Base-by-base conservation (phyloP, 2,888 invertebrate genomes). In the Himalopsyche tibetana region DNA sequence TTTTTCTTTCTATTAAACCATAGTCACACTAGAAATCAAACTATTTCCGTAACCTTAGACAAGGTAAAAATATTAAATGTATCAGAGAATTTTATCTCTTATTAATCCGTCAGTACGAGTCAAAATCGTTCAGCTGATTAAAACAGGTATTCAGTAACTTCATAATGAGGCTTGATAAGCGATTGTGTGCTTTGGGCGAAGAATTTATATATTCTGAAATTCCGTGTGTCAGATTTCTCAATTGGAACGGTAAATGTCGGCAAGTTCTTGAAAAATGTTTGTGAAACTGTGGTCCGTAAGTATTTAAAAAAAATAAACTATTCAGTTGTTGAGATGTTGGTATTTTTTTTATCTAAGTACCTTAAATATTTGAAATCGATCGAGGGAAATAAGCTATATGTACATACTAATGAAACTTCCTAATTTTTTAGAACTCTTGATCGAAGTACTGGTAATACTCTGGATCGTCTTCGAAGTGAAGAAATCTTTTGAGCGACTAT, bases 1-100 rank as follows among this genome's bases (percentile, higher is more conserved):
- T 51, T 51, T 28, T 9, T 19, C 19, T 56, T 19, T 56, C n/a
- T 55, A 55, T 55, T 19, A 19, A 63, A 19, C 19, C 8, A 63
- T 5, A 11, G 63, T 63, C 11, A 63, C 28, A 1, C 63, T 63
- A 63, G n/a, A 63, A 63, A 19, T 19, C 11, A 28, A 63, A 63
- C 63, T 63, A 63, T 63, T 63, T 63, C 63, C 63, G 63, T 63
- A 63, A 63, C 19, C 63, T 63, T 8, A 63, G 19, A 63, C 63
- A 63, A 63, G 63, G 63, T 63, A 63, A 63, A 63, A 63, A 19
- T 19, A 63, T 19, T 5, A 19, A 28, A 19, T 4, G 9, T 63
- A 8, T n/a, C 28, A 63, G 28, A 28, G 19, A 11, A 63, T 63
- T 19, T 2, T 63, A 63, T 63, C 19, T 63, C 63, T 2, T 63